A percentile compares a stretch with the other conserved stretches of the same genome.
phyloP scores from a whole-genome alignment of 2,113 vertebrate species.

The Xenus cinereus region DNA sequence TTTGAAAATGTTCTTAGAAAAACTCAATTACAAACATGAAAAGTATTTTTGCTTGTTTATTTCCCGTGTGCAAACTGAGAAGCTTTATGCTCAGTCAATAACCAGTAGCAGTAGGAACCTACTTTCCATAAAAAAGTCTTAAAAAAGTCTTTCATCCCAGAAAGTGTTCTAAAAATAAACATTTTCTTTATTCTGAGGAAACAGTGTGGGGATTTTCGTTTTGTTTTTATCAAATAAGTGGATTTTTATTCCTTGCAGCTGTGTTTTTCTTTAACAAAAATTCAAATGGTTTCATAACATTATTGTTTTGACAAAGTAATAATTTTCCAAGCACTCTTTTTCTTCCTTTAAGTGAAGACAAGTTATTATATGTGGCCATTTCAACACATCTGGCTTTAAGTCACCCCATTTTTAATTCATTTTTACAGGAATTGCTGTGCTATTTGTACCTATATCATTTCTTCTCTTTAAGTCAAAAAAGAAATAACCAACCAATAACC shows the following conservation, averaged over 20 bases:
- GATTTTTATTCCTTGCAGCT: neutral
- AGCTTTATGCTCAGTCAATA: neutral
- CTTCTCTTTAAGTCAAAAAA: neutral
- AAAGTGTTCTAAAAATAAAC: neutral
- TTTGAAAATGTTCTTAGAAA: neutral
- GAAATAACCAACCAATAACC: neutral
- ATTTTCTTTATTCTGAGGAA: neutral
- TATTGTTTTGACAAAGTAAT: neutral
- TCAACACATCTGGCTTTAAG: neutral
- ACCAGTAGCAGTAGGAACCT: neutral
- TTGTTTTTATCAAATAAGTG: neutral
- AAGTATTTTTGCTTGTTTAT: neutral
- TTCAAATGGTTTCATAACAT: neutral
- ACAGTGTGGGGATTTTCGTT: neutral
- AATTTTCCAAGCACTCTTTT: neutral
- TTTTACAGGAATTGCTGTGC: neutral
- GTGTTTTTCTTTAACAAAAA: neutral
- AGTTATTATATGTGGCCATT: neutral
- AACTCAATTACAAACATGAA: neutral
- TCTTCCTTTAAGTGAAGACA: neutral
- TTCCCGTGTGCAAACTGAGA: neutral
- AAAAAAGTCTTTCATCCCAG: neutral
- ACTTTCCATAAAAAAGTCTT: neutral
- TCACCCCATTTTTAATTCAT: neutral
- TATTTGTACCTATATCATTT: slow-evolving; percentile 2